Percentiles rank a stretch among this genome's conserved stretches.
Evolutionary conservation across 1,140 invertebrate species (phyloP).

Genomic region (Leptinotarsa texana): DNA sequence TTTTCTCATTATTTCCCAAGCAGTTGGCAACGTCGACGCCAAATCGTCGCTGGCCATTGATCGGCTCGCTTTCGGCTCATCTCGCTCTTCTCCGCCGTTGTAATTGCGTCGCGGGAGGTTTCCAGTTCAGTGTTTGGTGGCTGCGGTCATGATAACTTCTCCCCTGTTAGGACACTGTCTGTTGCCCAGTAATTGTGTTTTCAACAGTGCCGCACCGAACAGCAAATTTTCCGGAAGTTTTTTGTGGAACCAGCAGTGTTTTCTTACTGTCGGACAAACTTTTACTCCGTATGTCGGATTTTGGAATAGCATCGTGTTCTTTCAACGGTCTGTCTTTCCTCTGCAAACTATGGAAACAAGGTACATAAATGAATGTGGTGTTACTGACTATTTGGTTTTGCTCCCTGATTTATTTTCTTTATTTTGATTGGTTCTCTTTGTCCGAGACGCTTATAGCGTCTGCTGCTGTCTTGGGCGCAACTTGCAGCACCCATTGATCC

Average conservation of each 20-base stretch:
- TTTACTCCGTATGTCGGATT: conserved; percentile 51
- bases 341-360: conserved; percentile 49
- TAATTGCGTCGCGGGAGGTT: conserved; percentile 12
- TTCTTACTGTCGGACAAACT: conserved; percentile 45
- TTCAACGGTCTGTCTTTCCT: conserved; percentile 35
- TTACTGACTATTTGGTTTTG: no score
- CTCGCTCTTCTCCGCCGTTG: background rate
- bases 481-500: no score
- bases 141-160: conserved; percentile 54
- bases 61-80: background rate
- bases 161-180: conserved; percentile 47
- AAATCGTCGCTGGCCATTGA: background rate
- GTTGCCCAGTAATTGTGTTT: conserved; percentile 42
- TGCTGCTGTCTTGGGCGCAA: no score
- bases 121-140: conserved; percentile 46
- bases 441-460: no score
- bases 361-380: conserved; percentile 29
- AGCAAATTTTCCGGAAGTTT: conserved; percentile 46
- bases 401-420: no score
- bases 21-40: background rate
- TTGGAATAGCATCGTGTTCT: conserved; percentile 49
- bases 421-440: no score
- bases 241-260: conserved; percentile 47
- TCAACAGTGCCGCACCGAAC: conserved; percentile 23
- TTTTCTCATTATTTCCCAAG: no score